These are phyloP conservation scores for Amblyjoppa fuscipennis DNA, from an alignment of 2,888 invertebrate genomes.

Conservation along the genomic window DNA sequence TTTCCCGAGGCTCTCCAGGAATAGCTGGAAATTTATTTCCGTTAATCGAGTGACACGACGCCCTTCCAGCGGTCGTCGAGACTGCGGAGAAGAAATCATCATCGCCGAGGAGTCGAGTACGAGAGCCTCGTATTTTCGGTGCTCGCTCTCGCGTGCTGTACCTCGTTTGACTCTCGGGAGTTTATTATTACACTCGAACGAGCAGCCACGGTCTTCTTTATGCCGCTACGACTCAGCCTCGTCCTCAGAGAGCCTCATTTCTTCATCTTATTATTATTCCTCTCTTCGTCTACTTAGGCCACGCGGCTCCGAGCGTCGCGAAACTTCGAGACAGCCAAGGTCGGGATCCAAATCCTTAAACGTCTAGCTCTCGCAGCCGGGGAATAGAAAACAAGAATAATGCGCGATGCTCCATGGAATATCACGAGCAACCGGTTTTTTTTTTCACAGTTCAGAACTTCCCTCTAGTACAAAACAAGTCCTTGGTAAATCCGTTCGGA, in stretches of 20 bases:
- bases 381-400: slow-evolving; percentile 26
- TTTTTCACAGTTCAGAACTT: slow-evolving; percentile 35
- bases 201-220: slow-evolving; percentile 24
- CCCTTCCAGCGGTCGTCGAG: slow-evolving; percentile 29
- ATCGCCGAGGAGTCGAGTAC: not conserved
- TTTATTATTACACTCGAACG: slow-evolving; percentile 64
- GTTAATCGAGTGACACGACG: slow-evolving; percentile 52
- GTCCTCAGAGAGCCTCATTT: slow-evolving; percentile 22
- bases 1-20: slow-evolving; percentile 50
- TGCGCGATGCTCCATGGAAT: slow-evolving; percentile 31
- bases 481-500: slow-evolving; percentile 1
- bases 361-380: slow-evolving; percentile 32
- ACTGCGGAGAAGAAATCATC: slow-evolving; percentile 46
- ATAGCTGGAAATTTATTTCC: slow-evolving; percentile 59
- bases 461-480: slow-evolving; percentile 3
- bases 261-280: slow-evolving; percentile 14
- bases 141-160: slow-evolving; percentile 18
- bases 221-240: slow-evolving; percentile 21
- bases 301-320: not conserved
- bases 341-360: slow-evolving; percentile 10
- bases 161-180: slow-evolving; percentile 54
- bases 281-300: slow-evolving; percentile 31
- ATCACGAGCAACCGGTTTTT: slow-evolving; percentile 54
- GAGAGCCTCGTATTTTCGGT: slow-evolving; percentile 33
- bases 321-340: slow-evolving; percentile 39